Conservation (phyloP, 2,888 invertebrate species). For the Acronicta psi region DNA sequence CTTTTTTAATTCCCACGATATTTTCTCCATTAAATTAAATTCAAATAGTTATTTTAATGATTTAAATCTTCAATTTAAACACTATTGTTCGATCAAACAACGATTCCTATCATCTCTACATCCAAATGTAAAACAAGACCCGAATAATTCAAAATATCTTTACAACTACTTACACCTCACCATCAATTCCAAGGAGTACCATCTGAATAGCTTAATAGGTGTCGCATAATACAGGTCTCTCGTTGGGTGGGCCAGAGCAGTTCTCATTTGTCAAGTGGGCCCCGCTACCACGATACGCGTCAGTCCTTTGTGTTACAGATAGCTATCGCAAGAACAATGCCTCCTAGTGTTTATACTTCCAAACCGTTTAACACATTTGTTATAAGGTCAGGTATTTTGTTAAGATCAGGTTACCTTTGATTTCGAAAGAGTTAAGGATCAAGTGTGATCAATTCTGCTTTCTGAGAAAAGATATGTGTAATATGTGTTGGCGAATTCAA, state of each 20-base stretch:
- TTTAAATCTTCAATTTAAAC: neutral
- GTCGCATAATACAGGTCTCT: slow-evolving; percentile 60
- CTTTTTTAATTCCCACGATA: no score
- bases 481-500: neutral
- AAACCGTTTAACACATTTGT: slow-evolving; percentile 85
- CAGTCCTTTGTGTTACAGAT: slow-evolving; percentile 72
- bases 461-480: neutral
- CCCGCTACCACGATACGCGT: slow-evolving; percentile 83
- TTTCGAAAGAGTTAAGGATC: slow-evolving; percentile 38
- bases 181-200: slow-evolving; percentile 35
- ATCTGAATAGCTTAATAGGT: slow-evolving; percentile 52
- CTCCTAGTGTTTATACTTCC: slow-evolving; percentile 77
- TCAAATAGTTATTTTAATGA: no score
- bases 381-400: slow-evolving; percentile 61
- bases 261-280: slow-evolving; percentile 79
- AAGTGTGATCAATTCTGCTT: neutral
- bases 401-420: slow-evolving; percentile 65
- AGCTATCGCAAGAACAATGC: slow-evolving; percentile 79
- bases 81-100: slow-evolving; percentile 1
- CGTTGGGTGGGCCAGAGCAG: slow-evolving; percentile 76
- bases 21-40: no score
- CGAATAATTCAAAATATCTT: slow-evolving; percentile 29
- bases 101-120: neutral
- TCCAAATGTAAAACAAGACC: slow-evolving; percentile 13
- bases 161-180: slow-evolving; percentile 36